phyloP scores from a whole-genome alignment of 2,797 vertebrate species.

The Spinibarbus caldwelli region DNA sequence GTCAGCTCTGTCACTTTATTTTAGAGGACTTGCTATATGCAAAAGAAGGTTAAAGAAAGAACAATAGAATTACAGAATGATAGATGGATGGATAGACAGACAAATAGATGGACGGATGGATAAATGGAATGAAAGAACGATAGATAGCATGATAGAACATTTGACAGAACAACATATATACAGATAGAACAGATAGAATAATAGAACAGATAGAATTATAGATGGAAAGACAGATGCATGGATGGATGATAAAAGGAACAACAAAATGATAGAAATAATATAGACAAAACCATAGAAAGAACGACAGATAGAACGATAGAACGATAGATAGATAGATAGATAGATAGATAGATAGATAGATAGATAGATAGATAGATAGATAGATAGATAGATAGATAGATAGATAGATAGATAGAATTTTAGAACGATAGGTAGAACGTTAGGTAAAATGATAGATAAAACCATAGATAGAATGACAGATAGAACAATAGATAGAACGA shows the following conservation, averaged over 20 bases:
- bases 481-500: no score
- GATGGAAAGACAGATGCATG: neutral
- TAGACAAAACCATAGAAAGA: no score
- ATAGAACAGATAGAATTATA: neutral
- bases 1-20: slow-evolving; percentile 62
- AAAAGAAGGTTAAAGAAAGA: neutral
- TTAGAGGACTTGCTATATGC: slow-evolving; percentile 26
- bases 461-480: no score
- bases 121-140: neutral
- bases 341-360: neutral
- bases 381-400: no score
- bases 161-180: neutral
- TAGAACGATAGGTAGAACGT: no score
- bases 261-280: neutral
- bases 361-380: neutral
- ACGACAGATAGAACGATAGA: neutral
- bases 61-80: slow-evolving; percentile 22
- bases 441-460: no score
- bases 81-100: neutral
- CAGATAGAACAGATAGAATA: slow-evolving; percentile 12
- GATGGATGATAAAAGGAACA: no score
- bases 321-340: neutral
- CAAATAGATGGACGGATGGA: neutral
- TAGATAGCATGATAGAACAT: neutral
- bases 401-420: no score